Conservation (phyloP, 2,113 vertebrate species). For the Mustelus asterias region DNA sequence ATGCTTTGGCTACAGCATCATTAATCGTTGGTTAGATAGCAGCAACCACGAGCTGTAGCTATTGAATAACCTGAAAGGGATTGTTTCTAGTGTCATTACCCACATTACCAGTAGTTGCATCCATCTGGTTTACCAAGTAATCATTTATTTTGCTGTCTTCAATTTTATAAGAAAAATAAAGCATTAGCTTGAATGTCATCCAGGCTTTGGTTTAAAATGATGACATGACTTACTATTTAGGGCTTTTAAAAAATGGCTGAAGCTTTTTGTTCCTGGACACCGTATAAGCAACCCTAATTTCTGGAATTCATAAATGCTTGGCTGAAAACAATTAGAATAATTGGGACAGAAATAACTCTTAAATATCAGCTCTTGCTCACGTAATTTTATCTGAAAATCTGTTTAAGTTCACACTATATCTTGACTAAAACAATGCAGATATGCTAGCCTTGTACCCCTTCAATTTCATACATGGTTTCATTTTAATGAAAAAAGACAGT, state of each 20-base stretch:
- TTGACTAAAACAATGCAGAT: no score
- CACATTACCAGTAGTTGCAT: neutral
- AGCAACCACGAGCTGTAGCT: neutral
- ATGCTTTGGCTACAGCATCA: neutral
- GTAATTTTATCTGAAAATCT: neutral
- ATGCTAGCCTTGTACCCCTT: neutral
- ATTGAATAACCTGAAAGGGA: constrained; percentile 8
- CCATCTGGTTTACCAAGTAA: neutral
- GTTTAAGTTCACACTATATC: neutral
- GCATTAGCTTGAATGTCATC: constrained; percentile 27
- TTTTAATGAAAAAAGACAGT: no score
- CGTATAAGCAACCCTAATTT: neutral
- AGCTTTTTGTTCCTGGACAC: neutral
- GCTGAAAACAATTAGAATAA: neutral
- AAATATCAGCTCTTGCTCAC: neutral
- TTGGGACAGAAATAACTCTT: neutral
- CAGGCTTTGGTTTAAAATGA: neutral
- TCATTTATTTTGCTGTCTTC: constrained; percentile 19
- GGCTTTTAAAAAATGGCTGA: neutral
- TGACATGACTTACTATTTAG: neutral
- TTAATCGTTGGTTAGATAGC: neutral
- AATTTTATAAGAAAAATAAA: constrained; percentile 39
- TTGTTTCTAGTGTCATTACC: neutral
- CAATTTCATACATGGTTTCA: no score
- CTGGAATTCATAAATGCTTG: neutral